Evolutionary conservation across 2,888 invertebrate species (phyloP), one percentile per base, ranked within the genome.

Genomic region (Enchytraeus crypticus): DNA sequence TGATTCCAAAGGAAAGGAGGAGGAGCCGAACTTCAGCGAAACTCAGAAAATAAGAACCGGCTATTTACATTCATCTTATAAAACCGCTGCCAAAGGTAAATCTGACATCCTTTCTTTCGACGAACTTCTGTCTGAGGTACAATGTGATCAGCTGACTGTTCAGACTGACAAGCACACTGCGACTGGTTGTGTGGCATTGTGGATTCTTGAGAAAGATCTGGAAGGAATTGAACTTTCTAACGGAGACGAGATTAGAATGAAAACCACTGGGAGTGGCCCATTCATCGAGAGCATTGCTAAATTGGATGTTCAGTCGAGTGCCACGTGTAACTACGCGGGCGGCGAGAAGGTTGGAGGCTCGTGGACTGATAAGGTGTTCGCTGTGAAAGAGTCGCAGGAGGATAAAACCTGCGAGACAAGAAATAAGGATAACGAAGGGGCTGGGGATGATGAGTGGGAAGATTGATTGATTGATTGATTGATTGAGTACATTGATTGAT

Each of bases 341-440:
- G 72, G 73, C 8, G 74, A 72, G 32, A 59, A 64, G 32, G 72
- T 72, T 5, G 74, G 74, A 0, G 67, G 62, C n/a, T 71, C 70
- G 2, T 76, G 76, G 76, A 76, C 74, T 32, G 73, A 74, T 64
- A 76, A 76, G 64, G 73, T 76, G 47, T 73, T 74, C 72, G 65
- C 69, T 23, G 62, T 73, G 51, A 74, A 75, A 61, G 63, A 68
- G 14, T 26, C 62, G 3, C 55, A 53, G 56, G 30, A 29, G 18
- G 27, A 18, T 43, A 29, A 33, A 5, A n/a, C 18, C 71, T 23
- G 61, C 3, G 45, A 43, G 8, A 30, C 27, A 14, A 5, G 32
- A 53, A 34, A 60, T 4, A 66, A 65, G 14, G 46, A 55, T 23
- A 65, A 67, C 23, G 71, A 71, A 5, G 71, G 71, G 11, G 73